Conservation (phyloP, 2,888 invertebrate species). For the Tricholauxania praeusta region DNA sequence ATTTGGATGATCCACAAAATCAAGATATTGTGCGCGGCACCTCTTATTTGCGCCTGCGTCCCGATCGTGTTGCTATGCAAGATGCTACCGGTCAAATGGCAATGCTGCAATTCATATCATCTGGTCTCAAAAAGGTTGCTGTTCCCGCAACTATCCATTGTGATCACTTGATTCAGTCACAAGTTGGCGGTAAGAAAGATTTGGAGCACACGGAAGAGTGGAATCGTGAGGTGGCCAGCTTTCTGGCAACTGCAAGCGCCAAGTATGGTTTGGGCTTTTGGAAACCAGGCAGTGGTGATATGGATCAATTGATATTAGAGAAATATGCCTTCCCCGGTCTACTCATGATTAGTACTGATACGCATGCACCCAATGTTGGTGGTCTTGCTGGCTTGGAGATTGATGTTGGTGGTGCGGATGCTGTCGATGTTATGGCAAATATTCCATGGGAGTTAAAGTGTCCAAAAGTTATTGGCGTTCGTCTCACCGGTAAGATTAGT, state of each 20-base stretch:
- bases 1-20: constrained; percentile 91
- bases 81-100: constrained; percentile 99
- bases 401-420: constrained; percentile 99
- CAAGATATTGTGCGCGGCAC: constrained; percentile 93
- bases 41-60: constrained; percentile 92
- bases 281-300: constrained; percentile 99
- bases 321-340: constrained; percentile 99
- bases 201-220: constrained; percentile 91
- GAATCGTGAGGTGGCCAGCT: constrained; percentile 94
- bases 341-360: constrained; percentile 99
- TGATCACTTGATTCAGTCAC: constrained; percentile 99
- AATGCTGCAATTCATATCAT: constrained; percentile 98
- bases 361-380: constrained; percentile 99
- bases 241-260: constrained; percentile 92
- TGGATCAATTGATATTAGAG: constrained; percentile 99
- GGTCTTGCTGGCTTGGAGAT: constrained; percentile 98
- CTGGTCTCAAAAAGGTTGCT: constrained; percentile 93
- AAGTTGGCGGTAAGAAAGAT: constrained; percentile 90
- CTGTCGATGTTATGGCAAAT: constrained; percentile 99
- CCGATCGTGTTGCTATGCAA: constrained; percentile 99
- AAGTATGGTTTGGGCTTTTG: constrained; percentile 99
- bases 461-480: constrained; percentile 98
- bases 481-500: constrained; percentile 91
- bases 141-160: constrained; percentile 99
- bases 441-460: constrained; percentile 99